Evolutionary conservation across 1,140 invertebrate genomes (phyloP).

Genomic region (Aphis gossypii): DNA sequence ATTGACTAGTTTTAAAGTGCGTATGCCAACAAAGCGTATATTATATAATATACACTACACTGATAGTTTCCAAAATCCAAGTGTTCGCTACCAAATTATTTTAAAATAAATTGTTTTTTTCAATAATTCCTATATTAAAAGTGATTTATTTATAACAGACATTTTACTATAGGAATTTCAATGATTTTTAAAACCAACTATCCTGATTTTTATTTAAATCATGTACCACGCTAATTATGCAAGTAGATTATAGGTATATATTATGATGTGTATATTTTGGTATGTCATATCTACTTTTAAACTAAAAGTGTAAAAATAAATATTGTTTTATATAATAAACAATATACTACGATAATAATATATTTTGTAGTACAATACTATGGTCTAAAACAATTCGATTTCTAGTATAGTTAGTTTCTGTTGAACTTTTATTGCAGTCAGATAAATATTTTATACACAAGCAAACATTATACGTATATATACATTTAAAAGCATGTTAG

Average conservation of each 20-base stretch:
- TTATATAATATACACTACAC: background rate
- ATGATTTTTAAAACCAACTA: background rate
- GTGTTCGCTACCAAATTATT: background rate
- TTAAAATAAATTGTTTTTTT: background rate
- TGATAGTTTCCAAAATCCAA: background rate
- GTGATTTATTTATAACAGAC: background rate
- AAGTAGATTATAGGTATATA: background rate
- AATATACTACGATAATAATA: background rate
- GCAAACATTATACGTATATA: background rate
- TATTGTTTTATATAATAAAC: background rate
- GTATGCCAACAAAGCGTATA: background rate
- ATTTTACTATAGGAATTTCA: background rate
- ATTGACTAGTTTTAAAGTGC: background rate
- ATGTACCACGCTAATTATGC: background rate
- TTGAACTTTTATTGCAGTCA: background rate
- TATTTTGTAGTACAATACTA: background rate
- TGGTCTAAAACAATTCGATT: background rate
- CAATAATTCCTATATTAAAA: background rate
- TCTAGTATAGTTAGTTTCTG: background rate
- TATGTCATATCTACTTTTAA: background rate
- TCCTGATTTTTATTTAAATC: background rate
- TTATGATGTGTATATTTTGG: background rate
- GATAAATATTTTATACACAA: background rate
- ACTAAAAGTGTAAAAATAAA: background rate
- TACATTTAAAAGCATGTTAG: background rate